These are phyloP conservation scores for Gambusia affinis DNA, from an alignment of 2,113 vertebrate genomes.

Conservation along the genomic window DNA sequence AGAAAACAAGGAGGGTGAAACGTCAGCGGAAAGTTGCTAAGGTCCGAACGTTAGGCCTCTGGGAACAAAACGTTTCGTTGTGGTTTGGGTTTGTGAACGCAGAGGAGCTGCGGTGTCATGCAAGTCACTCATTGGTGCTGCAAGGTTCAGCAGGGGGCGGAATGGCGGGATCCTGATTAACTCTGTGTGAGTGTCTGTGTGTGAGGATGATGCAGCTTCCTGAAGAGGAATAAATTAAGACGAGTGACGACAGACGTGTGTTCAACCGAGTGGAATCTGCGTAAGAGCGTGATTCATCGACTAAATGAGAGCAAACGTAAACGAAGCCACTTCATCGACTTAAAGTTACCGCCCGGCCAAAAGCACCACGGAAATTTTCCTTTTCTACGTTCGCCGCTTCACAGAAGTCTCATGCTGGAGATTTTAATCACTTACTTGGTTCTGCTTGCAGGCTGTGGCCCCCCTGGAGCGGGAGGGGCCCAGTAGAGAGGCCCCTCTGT, in stretches of 20 bases:
- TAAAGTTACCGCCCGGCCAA: background rate
- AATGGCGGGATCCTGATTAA: slow-evolving; percentile 67
- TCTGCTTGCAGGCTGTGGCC: slow-evolving; percentile 13
- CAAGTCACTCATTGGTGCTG: slow-evolving; percentile 35
- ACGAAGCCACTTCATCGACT: background rate
- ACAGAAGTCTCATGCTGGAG: background rate
- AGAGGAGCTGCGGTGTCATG: slow-evolving; percentile 62
- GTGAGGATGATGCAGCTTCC: slow-evolving; percentile 8
- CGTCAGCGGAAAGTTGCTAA: slow-evolving; percentile 32
- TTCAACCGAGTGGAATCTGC: background rate
- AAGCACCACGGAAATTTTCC: background rate
- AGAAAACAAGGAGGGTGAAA: slow-evolving; percentile 18
- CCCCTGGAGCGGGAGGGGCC: slow-evolving; percentile 26
- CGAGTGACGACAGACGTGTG: background rate
- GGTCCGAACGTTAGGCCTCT: slow-evolving; percentile 26
- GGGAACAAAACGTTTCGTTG: slow-evolving; percentile 66
- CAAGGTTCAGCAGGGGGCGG: slow-evolving; percentile 58
- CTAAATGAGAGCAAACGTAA: background rate
- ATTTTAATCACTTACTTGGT: background rate
- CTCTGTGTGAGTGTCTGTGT: background rate
- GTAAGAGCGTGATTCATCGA: slow-evolving; percentile 8
- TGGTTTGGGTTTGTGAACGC: slow-evolving; percentile 47
- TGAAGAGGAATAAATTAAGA: slow-evolving; percentile 12
- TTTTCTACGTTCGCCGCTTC: background rate
- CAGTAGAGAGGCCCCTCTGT: slow-evolving; percentile 67